Evolutionary conservation across 2,113 vertebrate species (phyloP), one percentile per base, ranked within the genome.

Genomic region (Hiodon alosoides): DNA sequence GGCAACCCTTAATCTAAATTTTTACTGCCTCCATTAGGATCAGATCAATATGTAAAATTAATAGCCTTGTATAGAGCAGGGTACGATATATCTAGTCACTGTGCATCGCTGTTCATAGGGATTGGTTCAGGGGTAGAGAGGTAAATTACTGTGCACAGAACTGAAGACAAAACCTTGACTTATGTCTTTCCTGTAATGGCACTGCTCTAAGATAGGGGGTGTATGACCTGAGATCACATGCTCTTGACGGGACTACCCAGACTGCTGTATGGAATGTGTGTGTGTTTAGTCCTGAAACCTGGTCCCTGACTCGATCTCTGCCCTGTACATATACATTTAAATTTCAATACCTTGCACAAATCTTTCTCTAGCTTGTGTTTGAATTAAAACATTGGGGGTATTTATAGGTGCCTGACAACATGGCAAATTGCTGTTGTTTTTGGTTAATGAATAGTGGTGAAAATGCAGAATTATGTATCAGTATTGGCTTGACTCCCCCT

Each of bases 1-100:
- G 77, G 74, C 82, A 79, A 72, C 68, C 77, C 80, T 79, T 84
- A 84, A 86, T 84, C 81, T 85, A 79, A 77, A 83, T 83, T 76
- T 87, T 87, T 86, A 84, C 80, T 72, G 79, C 83, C 79, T 85
- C 86, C 84, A 86, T 89, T 86, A 86, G 81, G 75, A 80, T 74
- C 81, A 80, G 81, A 84, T 85, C 85, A 83, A 84, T 85, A 79
- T 85, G 81, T 58, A 67, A 79, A 74, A 84, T 84, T 52, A 77
- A 84, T 84, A 80, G 77, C 67, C 74, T 71, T 2, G 74, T 70
- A 54, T 67, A 76, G 79, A 46, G 75, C 62, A 3, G 69, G 75
- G 73, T 67, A 68, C 57, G 54, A 48, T 79, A 82, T 78, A 79
- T 85, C 66, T 74, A 65, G 65, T 70, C 54, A 74, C 17, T 4